These are phyloP conservation scores for Heliocidaris erythrogramma DNA, from an alignment of 35 echinoderm and acorn worm genomes.

Conservation along the genomic window DNA sequence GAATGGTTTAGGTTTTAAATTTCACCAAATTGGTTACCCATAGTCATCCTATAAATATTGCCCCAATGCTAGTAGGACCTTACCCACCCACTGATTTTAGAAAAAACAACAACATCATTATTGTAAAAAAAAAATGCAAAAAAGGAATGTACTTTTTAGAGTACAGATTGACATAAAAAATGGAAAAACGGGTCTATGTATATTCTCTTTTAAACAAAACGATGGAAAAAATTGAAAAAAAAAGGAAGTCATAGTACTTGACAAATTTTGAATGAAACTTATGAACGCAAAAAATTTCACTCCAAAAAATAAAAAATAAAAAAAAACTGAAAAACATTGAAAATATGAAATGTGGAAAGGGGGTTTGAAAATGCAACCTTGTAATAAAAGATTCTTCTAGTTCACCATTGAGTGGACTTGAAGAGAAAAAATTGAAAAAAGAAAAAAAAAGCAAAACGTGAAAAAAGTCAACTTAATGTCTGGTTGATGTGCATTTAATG, in stretches of 20 bases:
- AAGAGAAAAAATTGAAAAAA: constrained; percentile 27
- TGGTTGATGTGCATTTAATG: neutral
- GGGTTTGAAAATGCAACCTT: neutral
- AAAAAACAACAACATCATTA: neutral
- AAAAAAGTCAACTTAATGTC: constrained; percentile 28
- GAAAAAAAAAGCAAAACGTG: constrained; percentile 6
- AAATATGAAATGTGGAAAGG: constrained; percentile 25
- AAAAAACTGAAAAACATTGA: constrained; percentile 31
- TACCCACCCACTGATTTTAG: neutral
- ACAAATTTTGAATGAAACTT: constrained; percentile 8
- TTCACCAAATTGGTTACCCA: neutral
- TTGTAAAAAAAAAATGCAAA: constrained; percentile 35
- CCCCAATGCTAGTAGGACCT: neutral
- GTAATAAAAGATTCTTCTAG: constrained; percentile 3
- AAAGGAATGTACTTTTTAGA: neutral
- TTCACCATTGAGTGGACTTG: neutral
- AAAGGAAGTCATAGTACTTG: constrained; percentile 22
- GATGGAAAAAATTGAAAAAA: constrained; percentile 26
- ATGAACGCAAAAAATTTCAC: constrained; percentile 16
- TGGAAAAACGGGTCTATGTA: constrained; percentile 8
- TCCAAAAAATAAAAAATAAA: constrained; percentile 20
- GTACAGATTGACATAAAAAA: constrained; percentile 18
- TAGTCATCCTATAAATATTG: neutral
- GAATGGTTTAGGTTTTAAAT: neutral
- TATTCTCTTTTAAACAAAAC: neutral